Percentiles rank a stretch among this genome's conserved stretches.
These are phyloP conservation scores for Brachionus rotundiformis DNA, from an alignment of 1,140 invertebrate species.

Conservation along the genomic window DNA sequence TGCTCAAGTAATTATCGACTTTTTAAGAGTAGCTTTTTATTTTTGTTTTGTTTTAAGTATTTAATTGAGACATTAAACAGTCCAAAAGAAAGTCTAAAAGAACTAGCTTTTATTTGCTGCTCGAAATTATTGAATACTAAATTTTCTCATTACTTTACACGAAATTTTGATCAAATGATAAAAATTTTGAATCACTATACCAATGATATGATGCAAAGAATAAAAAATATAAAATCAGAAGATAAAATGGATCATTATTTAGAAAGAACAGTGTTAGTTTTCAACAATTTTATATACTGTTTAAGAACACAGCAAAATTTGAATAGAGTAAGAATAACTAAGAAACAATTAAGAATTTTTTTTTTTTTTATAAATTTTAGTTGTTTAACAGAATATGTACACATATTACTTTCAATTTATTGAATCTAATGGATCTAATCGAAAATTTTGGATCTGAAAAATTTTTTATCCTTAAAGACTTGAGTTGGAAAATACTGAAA, in stretches of 20 bases:
- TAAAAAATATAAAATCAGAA: neutral
- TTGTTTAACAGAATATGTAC: conserved; percentile 1
- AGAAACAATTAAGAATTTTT: neutral
- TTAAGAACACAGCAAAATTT: conserved; percentile 28
- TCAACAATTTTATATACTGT: conserved; percentile 24
- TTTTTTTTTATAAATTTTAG: neutral
- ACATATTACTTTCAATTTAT: neutral
- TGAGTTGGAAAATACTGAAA: conserved; percentile 11
- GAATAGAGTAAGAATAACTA: neutral
- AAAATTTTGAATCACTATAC: conserved; percentile 18
- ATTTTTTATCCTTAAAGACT: neutral
- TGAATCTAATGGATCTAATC: conserved; percentile 22
- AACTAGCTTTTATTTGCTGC: neutral
- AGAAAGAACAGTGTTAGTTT: neutral
- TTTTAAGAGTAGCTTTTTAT: neutral
- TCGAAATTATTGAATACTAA: conserved; percentile 1
- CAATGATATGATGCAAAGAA: neutral
- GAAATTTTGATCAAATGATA: conserved; percentile 39
- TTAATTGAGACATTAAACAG: conserved; percentile 26
- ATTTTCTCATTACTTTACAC: conserved; percentile 31
- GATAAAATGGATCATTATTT: neutral
- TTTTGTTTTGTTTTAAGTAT: neutral
- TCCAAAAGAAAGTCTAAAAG: neutral
- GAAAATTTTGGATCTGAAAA: neutral
- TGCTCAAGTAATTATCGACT: neutral